A percentile compares a stretch with the other conserved stretches of the same genome.
phyloP scores from a whole-genome alignment of 35 echinoderm and acorn worm genomes.

The Eucidaris tribuloides region DNA sequence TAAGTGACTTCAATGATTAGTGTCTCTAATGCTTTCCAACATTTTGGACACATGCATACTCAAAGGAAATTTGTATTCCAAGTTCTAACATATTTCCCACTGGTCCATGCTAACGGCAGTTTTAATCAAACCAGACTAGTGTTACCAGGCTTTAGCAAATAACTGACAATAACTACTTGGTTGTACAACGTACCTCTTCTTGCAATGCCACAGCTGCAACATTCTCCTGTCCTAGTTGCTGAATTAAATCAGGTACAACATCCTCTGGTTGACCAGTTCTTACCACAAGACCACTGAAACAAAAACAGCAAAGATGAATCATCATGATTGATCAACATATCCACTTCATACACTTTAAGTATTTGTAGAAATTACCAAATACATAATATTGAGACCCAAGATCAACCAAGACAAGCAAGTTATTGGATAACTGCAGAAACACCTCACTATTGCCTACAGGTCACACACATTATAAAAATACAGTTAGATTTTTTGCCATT shows the following conservation, averaged over 20 bases:
- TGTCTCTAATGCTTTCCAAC: neutral
- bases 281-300: slow-evolving; percentile 57
- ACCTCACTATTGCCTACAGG: too few relatives aligned
- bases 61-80: neutral
- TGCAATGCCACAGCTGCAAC: slow-evolving; percentile 68
- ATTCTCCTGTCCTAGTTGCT: slow-evolving; percentile 50
- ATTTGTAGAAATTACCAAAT: neutral
- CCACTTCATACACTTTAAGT: neutral
- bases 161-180: too few relatives aligned
- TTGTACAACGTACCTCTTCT: slow-evolving; percentile 73
- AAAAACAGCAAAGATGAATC: neutral
- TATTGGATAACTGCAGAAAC: too few relatives aligned
- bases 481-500: too few relatives aligned
- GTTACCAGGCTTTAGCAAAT: neutral
- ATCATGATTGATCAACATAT: neutral
- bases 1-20: neutral
- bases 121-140: neutral
- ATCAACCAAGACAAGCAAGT: neutral
- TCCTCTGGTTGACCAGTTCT: slow-evolving; percentile 61
- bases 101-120: neutral
- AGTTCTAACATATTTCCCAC: neutral
- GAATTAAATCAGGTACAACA: slow-evolving; percentile 62
- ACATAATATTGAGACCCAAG: neutral
- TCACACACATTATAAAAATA: too few relatives aligned
- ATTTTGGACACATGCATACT: neutral